phyloP scores from a whole-genome alignment of 2,113 vertebrate species.

The Megaptera novaeangliae region DNA sequence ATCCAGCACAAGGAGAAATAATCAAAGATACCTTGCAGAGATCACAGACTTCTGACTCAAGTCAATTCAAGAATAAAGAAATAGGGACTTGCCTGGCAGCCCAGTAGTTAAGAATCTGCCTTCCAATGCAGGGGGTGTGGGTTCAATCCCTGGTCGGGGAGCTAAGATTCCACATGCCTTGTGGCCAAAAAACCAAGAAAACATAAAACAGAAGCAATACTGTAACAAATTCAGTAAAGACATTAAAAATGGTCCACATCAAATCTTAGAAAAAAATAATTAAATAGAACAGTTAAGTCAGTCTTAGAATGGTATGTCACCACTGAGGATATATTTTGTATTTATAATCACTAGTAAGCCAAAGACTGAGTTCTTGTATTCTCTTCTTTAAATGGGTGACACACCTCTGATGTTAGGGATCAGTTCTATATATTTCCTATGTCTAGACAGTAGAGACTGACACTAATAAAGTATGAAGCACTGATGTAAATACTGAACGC shows the following conservation, averaged over 20 bases:
- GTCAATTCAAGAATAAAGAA: neutral
- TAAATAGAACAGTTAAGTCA: neutral
- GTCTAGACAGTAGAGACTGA: neutral
- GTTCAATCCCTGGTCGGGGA: too few relatives aligned
- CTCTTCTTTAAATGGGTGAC: neutral
- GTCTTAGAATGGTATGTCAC: neutral
- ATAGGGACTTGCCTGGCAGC: too few relatives aligned
- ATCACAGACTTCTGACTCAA: neutral
- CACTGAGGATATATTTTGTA: neutral
- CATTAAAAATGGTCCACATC: too few relatives aligned
- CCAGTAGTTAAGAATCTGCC: too few relatives aligned
- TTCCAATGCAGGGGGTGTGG: too few relatives aligned
- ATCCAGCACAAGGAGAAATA: neutral
- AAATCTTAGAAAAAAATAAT: neutral
- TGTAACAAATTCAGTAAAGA: too few relatives aligned
- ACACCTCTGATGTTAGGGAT: neutral
- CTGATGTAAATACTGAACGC: neutral
- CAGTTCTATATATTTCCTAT: neutral
- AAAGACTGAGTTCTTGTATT: neutral
- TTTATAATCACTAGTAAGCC: neutral
- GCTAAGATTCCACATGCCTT: too few relatives aligned
- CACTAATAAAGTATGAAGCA: neutral
- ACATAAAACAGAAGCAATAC: too few relatives aligned
- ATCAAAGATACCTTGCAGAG: neutral
- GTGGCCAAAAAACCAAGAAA: too few relatives aligned